Percentiles rank a stretch among this genome's conserved stretches.
These are phyloP conservation scores for Ceyx erithaca DNA, from an alignment of 2,797 vertebrate species.

Conservation along the genomic window DNA sequence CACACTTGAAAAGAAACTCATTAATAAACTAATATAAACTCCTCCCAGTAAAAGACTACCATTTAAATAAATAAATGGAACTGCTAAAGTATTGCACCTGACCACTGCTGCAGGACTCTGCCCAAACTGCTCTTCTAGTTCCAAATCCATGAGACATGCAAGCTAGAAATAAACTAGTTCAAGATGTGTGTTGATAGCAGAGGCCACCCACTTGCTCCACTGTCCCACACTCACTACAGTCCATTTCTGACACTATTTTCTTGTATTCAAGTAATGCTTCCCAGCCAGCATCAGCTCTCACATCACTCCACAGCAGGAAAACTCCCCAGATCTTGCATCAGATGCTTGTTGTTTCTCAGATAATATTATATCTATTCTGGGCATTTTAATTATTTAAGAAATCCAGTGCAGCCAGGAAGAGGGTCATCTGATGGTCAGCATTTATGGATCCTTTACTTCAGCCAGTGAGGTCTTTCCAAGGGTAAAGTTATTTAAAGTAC, in stretches of 20 bases:
- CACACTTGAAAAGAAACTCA: background rate
- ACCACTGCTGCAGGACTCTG: background rate
- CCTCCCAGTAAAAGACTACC: background rate
- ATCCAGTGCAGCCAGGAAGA: background rate
- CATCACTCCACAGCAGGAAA: background rate
- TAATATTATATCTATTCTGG: background rate
- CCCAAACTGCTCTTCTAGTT: background rate
- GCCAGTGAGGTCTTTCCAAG: background rate
- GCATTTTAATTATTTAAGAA: background rate
- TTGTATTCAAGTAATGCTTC: background rate
- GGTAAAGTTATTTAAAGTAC: background rate
- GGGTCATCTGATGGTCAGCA: background rate
- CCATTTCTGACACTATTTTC: background rate
- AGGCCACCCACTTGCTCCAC: background rate
- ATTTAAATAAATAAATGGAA: background rate
- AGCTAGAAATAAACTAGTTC: constrained; percentile 27
- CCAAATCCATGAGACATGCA: background rate
- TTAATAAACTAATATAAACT: background rate
- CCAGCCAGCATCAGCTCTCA: background rate
- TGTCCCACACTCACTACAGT: background rate
- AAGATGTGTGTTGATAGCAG: background rate
- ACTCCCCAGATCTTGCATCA: background rate
- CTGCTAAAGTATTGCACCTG: background rate
- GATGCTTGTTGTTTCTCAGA: background rate
- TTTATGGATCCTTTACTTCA: background rate